These are phyloP conservation scores for Eremobia ochroleuca DNA, from an alignment of 2,888 invertebrate genomes.

Conservation along the genomic window DNA sequence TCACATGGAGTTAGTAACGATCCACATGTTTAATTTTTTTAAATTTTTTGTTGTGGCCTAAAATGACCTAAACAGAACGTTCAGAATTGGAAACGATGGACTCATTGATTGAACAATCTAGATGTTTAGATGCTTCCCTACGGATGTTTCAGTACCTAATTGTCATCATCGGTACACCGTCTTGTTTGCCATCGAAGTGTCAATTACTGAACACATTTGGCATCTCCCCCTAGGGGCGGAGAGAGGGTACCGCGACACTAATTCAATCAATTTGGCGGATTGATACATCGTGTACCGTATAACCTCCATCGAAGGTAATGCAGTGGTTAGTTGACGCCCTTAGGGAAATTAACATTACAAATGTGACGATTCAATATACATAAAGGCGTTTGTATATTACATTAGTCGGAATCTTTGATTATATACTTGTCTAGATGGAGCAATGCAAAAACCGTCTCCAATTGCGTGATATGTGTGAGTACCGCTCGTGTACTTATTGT, in stretches of 20 bases:
- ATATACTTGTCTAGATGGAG: too few relatives aligned
- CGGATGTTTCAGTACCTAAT: constrained; percentile 22
- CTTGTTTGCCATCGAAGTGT: constrained; percentile 56
- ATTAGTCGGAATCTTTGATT: too few relatives aligned
- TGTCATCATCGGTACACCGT: constrained; percentile 31
- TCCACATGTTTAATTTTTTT: background rate
- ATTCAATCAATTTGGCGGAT: constrained; percentile 64
- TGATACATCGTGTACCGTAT: constrained; percentile 62
- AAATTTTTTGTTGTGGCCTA: background rate
- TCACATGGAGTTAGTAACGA: background rate
- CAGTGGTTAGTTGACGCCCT: constrained; percentile 53
- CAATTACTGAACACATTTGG: constrained; percentile 64
- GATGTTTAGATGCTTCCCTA: constrained; percentile 7
- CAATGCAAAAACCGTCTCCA: too few relatives aligned
- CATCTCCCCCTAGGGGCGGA: constrained; percentile 51
- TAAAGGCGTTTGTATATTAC: constrained; percentile 1
- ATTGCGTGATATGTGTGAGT: too few relatives aligned
- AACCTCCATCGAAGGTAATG: constrained; percentile 47
- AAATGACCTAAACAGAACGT: background rate
- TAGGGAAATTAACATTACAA: constrained; percentile 63
- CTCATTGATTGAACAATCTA: constrained; percentile 4
- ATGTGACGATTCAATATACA: constrained; percentile 29
- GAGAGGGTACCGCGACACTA: constrained; percentile 51
- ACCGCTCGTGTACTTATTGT: too few relatives aligned
- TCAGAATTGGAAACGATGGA: background rate